These are phyloP conservation scores for Notothenia rossii DNA, from an alignment of 2,113 vertebrate species.

Conservation along the genomic window DNA sequence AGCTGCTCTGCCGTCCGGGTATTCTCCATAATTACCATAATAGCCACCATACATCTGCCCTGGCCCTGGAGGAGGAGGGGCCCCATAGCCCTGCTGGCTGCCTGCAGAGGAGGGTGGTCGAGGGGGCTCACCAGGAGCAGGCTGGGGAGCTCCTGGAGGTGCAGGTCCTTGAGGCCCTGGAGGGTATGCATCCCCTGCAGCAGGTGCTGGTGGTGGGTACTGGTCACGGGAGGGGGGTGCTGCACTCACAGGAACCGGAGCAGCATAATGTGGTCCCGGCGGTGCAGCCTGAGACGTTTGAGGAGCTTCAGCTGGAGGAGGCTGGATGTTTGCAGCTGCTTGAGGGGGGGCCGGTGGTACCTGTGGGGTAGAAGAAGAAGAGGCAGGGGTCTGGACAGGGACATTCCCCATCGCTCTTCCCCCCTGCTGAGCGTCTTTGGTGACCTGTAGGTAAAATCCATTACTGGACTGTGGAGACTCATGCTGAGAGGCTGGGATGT, in stretches of 20 bases:
- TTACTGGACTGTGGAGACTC: slow-evolving; percentile 76
- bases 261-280: slow-evolving; percentile 62
- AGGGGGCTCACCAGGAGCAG: slow-evolving; percentile 78
- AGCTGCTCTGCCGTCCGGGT: slow-evolving; percentile 78
- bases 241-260: slow-evolving; percentile 48
- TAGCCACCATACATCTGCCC: slow-evolving; percentile 78
- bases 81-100: slow-evolving; percentile 84
- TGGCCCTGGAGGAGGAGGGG: slow-evolving; percentile 59
- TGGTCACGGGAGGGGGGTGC: slow-evolving; percentile 50
- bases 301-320: slow-evolving; percentile 49
- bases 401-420: slow-evolving; percentile 70
- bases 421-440: slow-evolving; percentile 87
- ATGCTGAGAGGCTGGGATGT: slow-evolving; percentile 73
- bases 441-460: slow-evolving; percentile 95
- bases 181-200: slow-evolving; percentile 53
- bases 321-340: slow-evolving; percentile 58
- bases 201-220: slow-evolving; percentile 54
- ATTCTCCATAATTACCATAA: slow-evolving; percentile 86
- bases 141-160: slow-evolving; percentile 61
- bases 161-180: slow-evolving; percentile 63
- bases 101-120: slow-evolving; percentile 84
- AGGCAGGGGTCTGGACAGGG: slow-evolving; percentile 52
- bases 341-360: slow-evolving; percentile 47
- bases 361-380: slow-evolving; percentile 47
- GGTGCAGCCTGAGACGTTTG: slow-evolving; percentile 51